phyloP scores from a whole-genome alignment of 2,797 vertebrate species.

The Linurgus olivaceus region DNA sequence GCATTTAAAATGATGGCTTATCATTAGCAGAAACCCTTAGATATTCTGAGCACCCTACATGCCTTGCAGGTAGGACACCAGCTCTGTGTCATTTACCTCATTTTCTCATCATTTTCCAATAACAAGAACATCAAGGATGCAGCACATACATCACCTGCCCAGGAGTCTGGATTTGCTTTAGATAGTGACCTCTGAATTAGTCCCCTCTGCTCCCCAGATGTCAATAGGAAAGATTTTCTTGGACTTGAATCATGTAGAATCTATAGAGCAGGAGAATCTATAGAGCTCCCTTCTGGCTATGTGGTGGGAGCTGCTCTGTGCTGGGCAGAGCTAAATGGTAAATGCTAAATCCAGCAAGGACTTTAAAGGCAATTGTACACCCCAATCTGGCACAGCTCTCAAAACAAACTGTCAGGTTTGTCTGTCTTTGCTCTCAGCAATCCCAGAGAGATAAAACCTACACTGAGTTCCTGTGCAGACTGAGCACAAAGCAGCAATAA shows the following conservation, averaged over 20 bases:
- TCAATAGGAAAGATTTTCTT: neutral
- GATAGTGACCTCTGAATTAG: neutral
- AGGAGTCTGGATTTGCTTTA: neutral
- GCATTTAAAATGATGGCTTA: slow-evolving; percentile 11
- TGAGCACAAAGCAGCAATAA: neutral
- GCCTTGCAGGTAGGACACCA: neutral
- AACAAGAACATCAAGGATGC: neutral
- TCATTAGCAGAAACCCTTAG: slow-evolving; percentile 15
- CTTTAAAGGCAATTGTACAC: neutral
- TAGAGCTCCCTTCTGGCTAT: neutral
- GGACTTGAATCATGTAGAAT: neutral
- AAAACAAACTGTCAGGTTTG: neutral
- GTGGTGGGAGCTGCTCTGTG: neutral
- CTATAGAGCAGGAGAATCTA: neutral
- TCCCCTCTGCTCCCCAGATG: neutral
- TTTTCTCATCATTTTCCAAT: neutral
- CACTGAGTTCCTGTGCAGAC: neutral
- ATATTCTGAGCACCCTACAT: slow-evolving; percentile 17
- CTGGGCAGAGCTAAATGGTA: neutral
- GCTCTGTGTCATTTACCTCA: neutral
- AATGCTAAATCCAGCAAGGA: neutral
- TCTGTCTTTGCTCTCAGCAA: neutral
- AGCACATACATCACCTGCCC: neutral
- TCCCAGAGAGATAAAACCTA: neutral
- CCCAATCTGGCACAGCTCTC: neutral